Evolutionary conservation across 2,113 vertebrate species (phyloP).

Genomic region (Dissostichus mawsoni): DNA sequence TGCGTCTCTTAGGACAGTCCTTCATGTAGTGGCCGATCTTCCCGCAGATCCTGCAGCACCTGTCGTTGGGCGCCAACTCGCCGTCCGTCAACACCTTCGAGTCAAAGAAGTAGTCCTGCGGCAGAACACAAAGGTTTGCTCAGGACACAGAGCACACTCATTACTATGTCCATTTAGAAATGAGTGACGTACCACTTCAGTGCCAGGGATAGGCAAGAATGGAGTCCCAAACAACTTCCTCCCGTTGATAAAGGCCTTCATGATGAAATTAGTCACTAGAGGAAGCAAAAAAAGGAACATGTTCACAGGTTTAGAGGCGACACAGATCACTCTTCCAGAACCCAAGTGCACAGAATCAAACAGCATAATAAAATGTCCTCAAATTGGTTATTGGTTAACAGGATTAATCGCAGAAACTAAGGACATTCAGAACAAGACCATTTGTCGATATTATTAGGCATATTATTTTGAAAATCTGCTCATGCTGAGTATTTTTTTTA

Average conservation of each 20-base stretch:
- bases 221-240: constrained; percentile 97
- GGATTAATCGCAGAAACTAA: no score
- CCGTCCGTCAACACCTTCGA: constrained; percentile 97
- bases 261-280: constrained; percentile 99
- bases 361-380: no score
- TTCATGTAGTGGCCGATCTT: constrained; percentile 99
- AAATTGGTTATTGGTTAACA: no score
- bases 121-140: constrained; percentile 1
- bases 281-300: constrained; percentile 17
- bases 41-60: constrained; percentile 97
- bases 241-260: constrained; percentile 99
- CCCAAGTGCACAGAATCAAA: no score
- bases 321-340: not conserved
- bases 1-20: constrained; percentile 97
- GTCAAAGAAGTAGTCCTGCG: constrained; percentile 97
- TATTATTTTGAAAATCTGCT: no score
- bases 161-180: no score
- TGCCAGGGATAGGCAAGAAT: constrained; percentile 90
- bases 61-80: constrained; percentile 96
- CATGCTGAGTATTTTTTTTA: no score
- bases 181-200: constrained; percentile 89
- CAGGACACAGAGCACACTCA: not conserved
- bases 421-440: no score
- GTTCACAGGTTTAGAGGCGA: not conserved
- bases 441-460: no score